These are phyloP conservation scores for Molorchus minor DNA, from an alignment of 2,888 invertebrate genomes.

Conservation along the genomic window DNA sequence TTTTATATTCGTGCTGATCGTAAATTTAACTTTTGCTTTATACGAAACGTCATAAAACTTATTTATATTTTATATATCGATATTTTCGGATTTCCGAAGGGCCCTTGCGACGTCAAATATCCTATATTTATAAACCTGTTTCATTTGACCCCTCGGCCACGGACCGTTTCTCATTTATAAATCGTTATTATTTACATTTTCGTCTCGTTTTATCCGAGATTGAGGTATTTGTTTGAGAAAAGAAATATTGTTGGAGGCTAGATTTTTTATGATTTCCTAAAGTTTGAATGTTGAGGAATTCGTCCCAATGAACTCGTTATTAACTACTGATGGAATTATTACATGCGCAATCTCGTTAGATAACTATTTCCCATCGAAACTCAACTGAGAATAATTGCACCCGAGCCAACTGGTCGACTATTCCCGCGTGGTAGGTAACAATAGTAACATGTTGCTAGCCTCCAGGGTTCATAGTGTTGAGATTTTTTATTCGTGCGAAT, in stretches of 20 bases:
- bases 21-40: slow-evolving; percentile 44
- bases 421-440: slow-evolving; percentile 16
- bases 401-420: slow-evolving; percentile 10
- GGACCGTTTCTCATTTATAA: not conserved
- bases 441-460: slow-evolving; percentile 43
- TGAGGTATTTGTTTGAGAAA: too few relatives aligned
- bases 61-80: slow-evolving; percentile 36
- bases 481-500: slow-evolving; percentile 46
- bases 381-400: too few relatives aligned
- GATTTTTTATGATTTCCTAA: too few relatives aligned
- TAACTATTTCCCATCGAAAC: slow-evolving; percentile 2
- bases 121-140: slow-evolving; percentile 12
- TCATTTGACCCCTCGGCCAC: slow-evolving; percentile 5
- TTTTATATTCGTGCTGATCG: slow-evolving; percentile 46
- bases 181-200: too few relatives aligned
- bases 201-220: too few relatives aligned
- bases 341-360: slow-evolving; percentile 16
- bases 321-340: too few relatives aligned
- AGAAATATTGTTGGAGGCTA: too few relatives aligned
- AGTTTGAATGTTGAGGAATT: too few relatives aligned
- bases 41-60: slow-evolving; percentile 33
- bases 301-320: too few relatives aligned
- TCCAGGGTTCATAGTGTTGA: slow-evolving; percentile 41
- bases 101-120: slow-evolving; percentile 2
- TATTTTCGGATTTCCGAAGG: slow-evolving; percentile 18